Evolutionary conservation across 1,140 invertebrate species (phyloP).

Genomic region (Nymphalis io): DNA sequence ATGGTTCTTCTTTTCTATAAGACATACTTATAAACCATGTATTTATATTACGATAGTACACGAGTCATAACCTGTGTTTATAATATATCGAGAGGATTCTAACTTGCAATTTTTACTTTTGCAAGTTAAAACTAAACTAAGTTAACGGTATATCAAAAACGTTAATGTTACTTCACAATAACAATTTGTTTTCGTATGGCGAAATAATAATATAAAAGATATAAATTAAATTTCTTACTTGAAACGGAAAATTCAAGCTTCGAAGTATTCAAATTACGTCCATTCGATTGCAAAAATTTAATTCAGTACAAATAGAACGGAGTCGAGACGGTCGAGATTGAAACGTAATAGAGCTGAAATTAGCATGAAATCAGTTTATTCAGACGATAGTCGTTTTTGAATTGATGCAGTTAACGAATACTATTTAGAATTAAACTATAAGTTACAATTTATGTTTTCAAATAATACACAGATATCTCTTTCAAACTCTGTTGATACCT

Average conservation of each 20-base stretch:
- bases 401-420: conserved; percentile 13
- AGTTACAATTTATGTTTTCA: not conserved
- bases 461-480: not conserved
- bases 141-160: too few species aligned
- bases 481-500: too few species aligned
- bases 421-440: conserved; percentile 6
- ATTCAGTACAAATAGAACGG: conserved; percentile 24
- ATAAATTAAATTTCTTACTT: not conserved
- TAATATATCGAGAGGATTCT: too few species aligned
- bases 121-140: too few species aligned
- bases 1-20: too few species aligned
- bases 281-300: conserved; percentile 21
- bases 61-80: too few species aligned
- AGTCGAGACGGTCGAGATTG: conserved; percentile 19
- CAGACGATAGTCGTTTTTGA: conserved; percentile 1
- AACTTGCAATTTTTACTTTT: too few species aligned
- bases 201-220: not conserved
- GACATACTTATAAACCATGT: too few species aligned
- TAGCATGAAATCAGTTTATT: conserved; percentile 28
- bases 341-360: conserved; percentile 23
- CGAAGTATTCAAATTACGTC: conserved; percentile 19
- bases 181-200: not conserved
- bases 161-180: not conserved
- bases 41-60: too few species aligned
- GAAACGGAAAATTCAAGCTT: conserved; percentile 3